Percentiles rank a stretch among this genome's conserved stretches.
phyloP scores from a whole-genome alignment of 2,113 vertebrate genomes.

The Microcebus murinus region DNA sequence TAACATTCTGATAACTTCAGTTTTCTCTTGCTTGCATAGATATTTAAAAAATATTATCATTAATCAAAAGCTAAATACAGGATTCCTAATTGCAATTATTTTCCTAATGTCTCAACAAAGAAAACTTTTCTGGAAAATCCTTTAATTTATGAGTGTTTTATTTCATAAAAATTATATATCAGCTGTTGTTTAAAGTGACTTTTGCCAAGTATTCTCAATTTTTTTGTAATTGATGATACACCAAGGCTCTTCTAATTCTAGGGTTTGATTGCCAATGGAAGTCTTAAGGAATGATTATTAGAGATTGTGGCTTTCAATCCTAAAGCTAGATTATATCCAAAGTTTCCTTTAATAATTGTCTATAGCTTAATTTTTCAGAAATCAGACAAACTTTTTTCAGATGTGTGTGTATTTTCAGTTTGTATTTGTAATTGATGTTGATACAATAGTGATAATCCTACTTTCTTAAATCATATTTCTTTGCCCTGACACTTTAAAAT shows the following conservation, averaged over 20 bases:
- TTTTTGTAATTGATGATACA: background rate
- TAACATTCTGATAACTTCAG: background rate
- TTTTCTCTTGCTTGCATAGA: background rate
- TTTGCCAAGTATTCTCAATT: background rate
- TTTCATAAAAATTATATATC: background rate
- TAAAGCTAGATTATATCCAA: background rate
- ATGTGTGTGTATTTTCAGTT: background rate
- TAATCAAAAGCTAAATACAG: background rate
- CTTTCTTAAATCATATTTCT: background rate
- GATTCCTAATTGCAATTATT: background rate
- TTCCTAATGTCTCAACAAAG: background rate
- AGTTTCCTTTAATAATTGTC: background rate
- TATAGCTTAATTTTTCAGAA: background rate
- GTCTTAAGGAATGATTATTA: background rate
- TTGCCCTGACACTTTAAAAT: background rate
- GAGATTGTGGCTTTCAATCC: background rate
- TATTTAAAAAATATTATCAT: slow-evolving; percentile 1
- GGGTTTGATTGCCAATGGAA: background rate
- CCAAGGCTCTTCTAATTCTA: background rate
- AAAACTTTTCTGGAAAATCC: background rate
- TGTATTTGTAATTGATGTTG: background rate
- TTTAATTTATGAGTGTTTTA: background rate
- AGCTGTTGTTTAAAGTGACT: background rate
- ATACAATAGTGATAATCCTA: background rate
- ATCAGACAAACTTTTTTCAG: background rate